A percentile compares a stretch with the other conserved stretches of the same genome.
Evolutionary conservation across 2,888 invertebrate species (phyloP).

Genomic region (Macrosiphum euphorbiae): DNA sequence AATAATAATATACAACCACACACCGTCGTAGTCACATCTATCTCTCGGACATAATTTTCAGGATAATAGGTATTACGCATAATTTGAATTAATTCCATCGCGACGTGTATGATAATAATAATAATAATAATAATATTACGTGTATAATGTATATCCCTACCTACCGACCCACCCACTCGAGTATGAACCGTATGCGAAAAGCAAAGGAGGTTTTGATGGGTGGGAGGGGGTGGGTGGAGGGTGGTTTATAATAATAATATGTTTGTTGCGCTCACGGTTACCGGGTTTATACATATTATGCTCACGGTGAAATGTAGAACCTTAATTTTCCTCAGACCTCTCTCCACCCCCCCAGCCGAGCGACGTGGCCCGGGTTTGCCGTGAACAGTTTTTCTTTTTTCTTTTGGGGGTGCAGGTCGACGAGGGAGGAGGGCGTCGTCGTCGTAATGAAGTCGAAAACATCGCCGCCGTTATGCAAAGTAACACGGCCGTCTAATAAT

Average conservation of each 20-base stretch:
- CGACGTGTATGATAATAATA: neutral
- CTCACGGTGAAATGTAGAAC: neutral
- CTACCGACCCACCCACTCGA: neutral
- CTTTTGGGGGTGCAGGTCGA: neutral
- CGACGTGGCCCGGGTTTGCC: neutral
- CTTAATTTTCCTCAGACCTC: neutral
- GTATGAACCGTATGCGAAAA: neutral
- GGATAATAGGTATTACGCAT: constrained; percentile 13
- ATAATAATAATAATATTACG: neutral
- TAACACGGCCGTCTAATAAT: constrained; percentile 10
- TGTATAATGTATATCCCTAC: neutral
- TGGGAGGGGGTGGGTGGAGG: too few relatives aligned
- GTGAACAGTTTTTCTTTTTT: neutral
- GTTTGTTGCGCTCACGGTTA: neutral
- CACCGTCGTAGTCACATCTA: neutral
- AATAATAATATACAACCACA: neutral
- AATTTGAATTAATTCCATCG: neutral
- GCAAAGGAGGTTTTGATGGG: neutral
- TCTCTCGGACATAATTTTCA: neutral
- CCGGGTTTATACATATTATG: neutral
- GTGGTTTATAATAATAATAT: neutral
- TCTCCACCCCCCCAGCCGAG: too few relatives aligned
- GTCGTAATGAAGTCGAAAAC: constrained; percentile 31
- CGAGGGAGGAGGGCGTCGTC: neutral
- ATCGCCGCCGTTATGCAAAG: neutral